These are phyloP conservation scores for Chloroceryle inda DNA, from an alignment of 2,797 vertebrate genomes.

Conservation along the genomic window DNA sequence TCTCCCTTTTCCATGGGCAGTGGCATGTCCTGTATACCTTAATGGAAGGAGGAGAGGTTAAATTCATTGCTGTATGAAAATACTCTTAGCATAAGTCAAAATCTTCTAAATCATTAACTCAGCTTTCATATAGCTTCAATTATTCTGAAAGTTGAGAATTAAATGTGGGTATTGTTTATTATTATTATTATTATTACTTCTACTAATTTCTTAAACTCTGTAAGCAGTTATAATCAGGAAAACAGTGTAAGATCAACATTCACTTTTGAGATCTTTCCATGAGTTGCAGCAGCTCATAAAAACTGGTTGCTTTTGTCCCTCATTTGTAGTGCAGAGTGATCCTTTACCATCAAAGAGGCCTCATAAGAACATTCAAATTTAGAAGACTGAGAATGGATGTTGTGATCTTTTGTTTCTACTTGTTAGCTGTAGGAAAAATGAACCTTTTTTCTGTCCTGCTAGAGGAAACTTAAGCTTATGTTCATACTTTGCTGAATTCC, in stretches of 20 bases:
- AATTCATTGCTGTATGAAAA: not conserved
- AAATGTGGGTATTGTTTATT: not conserved
- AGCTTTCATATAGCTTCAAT: not conserved
- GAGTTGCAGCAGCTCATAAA: not conserved
- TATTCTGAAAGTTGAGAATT: not conserved
- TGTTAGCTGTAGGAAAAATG: not conserved
- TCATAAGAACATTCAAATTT: not conserved
- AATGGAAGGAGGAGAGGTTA: not conserved
- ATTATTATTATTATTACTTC: not conserved
- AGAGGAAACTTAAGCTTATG: not conserved
- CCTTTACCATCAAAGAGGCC: not conserved
- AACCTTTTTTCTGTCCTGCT: not conserved
- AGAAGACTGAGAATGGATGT: not conserved
- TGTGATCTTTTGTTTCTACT: not conserved
- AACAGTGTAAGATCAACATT: not conserved
- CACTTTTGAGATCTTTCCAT: not conserved
- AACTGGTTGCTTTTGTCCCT: not conserved
- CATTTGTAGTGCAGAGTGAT: not conserved
- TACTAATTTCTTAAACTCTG: not conserved
- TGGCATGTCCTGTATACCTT: not conserved
- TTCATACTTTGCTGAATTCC: not conserved
- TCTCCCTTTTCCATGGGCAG: not conserved
- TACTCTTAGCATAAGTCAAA: not conserved
- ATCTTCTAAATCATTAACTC: not conserved
- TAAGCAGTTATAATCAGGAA: not conserved